Base-by-base conservation (phyloP, 2,797 vertebrate genomes). In the Rhabdomys pumilio region DNA sequence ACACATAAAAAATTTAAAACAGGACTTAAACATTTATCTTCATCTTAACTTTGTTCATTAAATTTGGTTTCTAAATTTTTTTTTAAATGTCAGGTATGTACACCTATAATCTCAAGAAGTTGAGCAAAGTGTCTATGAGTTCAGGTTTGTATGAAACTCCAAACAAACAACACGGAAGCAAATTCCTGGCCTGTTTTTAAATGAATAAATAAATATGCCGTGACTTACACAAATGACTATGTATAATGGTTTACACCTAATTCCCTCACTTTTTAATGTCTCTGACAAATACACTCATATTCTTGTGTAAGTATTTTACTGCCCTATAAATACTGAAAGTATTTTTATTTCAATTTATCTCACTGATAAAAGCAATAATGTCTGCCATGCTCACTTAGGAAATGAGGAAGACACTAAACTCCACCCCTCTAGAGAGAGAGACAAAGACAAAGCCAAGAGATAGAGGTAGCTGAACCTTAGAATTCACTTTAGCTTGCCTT, bases 201-300 rank as follows among this genome's bases (percentile, higher is more conserved):
- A 96, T 72, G 20, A 73, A 79, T 96, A 94, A 94, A 84, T 81
- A 94, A 81, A 67, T 59, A 92, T 72, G 29, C 20, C 3, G 12
- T 24, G 22, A 38, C 20, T 94, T 90, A 93, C 6, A 0, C 29
- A 93, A 92, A 47, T 14, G 59, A 38, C n/a, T 77, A 29, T 90
- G 5, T 53, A 80, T 83, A 93, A 93, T 67, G 67, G 26, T 72
- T 94, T 61, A 63, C 95, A 86, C 29, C 72, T 81, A 63, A 47
- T 89, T 91, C n/a, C 55, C 13, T 86, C 26, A 24, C 79, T 50
- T 86, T 69, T 41, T 44, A 67, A 61, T 41, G 17, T 55, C 19
- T 69, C 10, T 73, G 90, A 59, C 14, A 85, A 88, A 67, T 44
- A 34, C 53, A n/a, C 53, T 38, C 20, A 79, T 75, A 15, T 63